Percentiles rank a stretch among this genome's conserved stretches.
Conservation (phyloP, 2,113 vertebrate species). For the Numenius arquata region DNA sequence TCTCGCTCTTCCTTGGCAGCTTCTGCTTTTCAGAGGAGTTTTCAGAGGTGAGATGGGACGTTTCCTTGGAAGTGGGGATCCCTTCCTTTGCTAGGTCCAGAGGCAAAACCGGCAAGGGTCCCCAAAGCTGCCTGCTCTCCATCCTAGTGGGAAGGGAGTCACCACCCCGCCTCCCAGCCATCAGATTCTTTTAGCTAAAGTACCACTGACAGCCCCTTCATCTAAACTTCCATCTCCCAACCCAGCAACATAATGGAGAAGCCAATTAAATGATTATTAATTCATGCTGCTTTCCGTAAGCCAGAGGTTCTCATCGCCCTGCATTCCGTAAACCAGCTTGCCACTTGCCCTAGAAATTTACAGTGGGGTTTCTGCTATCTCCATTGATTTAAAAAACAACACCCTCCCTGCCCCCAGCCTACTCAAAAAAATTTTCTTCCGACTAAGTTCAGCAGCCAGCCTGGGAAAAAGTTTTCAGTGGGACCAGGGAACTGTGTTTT, state of each 20-base stretch:
- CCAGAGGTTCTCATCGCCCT: constrained; percentile 86
- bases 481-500: background rate
- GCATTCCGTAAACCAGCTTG: constrained; percentile 93
- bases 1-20: background rate
- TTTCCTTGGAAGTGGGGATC: background rate
- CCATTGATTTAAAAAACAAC: constrained; percentile 34
- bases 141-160: background rate
- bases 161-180: constrained; percentile 12
- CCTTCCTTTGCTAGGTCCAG: background rate
- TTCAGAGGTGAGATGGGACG: background rate
- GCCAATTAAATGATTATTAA: constrained; percentile 99
- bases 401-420: background rate
- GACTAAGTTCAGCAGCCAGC: background rate
- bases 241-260: constrained; percentile 83
- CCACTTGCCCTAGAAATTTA: constrained; percentile 80
- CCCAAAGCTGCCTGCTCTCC: background rate
- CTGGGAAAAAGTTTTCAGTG: background rate
- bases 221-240: constrained; percentile 83
- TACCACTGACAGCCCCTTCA: constrained; percentile 80
- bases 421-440: background rate
- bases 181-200: constrained; percentile 73
- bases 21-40: background rate
- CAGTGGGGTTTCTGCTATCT: constrained; percentile 64
- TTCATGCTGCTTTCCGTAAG: constrained; percentile 99
- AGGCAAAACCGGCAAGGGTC: background rate